Base-by-base conservation (phyloP, 1,140 invertebrate species). In the Drosophila novamexicana region DNA sequence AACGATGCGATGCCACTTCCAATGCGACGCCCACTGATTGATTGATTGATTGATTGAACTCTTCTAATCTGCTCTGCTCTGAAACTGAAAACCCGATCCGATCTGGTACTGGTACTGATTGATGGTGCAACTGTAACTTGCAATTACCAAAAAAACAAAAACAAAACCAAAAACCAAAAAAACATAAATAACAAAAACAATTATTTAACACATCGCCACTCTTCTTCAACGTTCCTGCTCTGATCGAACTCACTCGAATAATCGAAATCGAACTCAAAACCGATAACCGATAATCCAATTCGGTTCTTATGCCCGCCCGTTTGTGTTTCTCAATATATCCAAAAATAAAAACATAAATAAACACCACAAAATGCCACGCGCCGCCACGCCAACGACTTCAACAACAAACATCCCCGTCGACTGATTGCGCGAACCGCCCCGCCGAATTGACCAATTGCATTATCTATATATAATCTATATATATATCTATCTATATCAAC, bases 31-130 rank as follows among this genome's bases (percentile, higher is more conserved):
- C 79, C 77, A 81, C 66, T 81, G 81, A 80, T 83, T 80, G 80
- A 84, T 83, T 84, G 79, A 75, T 72, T 71, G 73, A 77, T 78
- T 83, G 80, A 79, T 77, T 78, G 67, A 80, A 71, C 68, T 72
- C 73, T 82, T 88, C 84, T 89, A 83, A 88, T 88, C 83, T 88
- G 83, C 83, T 88, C 83, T 86, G 83, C 83, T 86, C 83, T 86
- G 84, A 81, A 75, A 79, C 82, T 73, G 83, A 82, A 64, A 84
- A 83, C 76, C 22, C 69, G 83, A 88, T 88, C 83, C 83, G 83
- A 89, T 86, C 83, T 86, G 83, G 83, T 83, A 86, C 76, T 86
- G 83, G 83, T 86, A 86, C 82, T 86, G 83, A 75, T 86, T 83
- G 84, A 88, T 86, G 83, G 83, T 86, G 79, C 83, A 82, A 88